These are phyloP conservation scores for Silurus asotus DNA, from an alignment of 2,113 vertebrate species.

Conservation along the genomic window DNA sequence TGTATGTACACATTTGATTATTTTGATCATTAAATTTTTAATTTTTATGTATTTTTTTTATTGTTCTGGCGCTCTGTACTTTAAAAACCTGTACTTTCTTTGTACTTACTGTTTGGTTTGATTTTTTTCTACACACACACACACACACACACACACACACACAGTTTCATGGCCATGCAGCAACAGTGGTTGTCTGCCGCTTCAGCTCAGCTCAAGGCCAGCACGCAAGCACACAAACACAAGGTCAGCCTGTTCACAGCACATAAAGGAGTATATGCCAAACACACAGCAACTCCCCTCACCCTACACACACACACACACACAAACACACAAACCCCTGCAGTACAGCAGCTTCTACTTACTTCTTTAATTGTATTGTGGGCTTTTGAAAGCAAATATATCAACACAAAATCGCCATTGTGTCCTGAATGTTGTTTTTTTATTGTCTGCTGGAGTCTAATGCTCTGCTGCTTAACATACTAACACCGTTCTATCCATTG, in stretches of 20 bases:
- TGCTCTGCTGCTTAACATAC: not conserved
- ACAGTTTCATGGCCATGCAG: conserved; percentile 53
- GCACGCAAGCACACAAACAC: conserved; percentile 70
- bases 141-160: conserved; percentile 41
- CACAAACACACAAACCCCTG: not conserved
- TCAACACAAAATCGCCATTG: not conserved
- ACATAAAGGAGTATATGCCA: conserved; percentile 60
- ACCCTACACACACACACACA: conserved; percentile 28
- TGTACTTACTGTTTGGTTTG: conserved; percentile 36
- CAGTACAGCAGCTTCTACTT: not conserved
- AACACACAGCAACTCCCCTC: conserved; percentile 31
- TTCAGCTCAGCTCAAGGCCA: conserved; percentile 72
- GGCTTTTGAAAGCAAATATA: not conserved
- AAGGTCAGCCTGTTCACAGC: conserved; percentile 72
- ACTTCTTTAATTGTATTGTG: conserved; percentile 4
- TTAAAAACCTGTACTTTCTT: conserved; percentile 24
- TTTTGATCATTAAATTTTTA: not conserved
- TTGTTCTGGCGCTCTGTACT: not conserved
- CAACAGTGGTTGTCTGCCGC: conserved; percentile 55
- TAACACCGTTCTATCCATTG: not conserved
- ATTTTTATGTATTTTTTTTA: conserved; percentile 6
- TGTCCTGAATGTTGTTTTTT: not conserved
- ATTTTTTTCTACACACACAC: conserved; percentile 20
- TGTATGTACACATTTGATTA: not conserved
- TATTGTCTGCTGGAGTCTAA: not conserved